Percentiles rank a stretch among this genome's conserved stretches.
Evolutionary conservation across 2,888 invertebrate genomes (phyloP).

Genomic region (Fragum whitleyi): DNA sequence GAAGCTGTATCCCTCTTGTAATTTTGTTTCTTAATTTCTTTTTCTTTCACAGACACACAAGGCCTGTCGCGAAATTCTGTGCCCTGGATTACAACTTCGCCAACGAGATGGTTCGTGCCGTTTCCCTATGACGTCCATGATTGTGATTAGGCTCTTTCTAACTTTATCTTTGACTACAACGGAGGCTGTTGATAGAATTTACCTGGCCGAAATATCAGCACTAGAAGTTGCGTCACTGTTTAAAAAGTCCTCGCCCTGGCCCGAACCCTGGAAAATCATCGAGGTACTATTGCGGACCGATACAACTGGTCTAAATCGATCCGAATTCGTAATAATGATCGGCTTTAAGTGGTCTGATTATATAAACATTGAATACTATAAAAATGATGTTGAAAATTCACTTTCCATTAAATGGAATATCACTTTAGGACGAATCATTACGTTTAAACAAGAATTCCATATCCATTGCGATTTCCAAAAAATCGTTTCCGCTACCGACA

Average conservation of each 20-base stretch:
- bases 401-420: neutral
- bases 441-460: neutral
- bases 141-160: neutral
- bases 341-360: neutral
- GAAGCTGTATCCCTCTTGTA: too few species aligned
- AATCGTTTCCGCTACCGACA: neutral
- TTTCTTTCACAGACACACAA: neutral
- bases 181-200: neutral
- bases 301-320: neutral
- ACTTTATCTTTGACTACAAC: neutral
- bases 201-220: neutral
- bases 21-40: too few species aligned
- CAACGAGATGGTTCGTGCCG: neutral
- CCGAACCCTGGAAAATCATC: neutral
- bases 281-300: neutral
- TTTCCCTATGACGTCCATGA: neutral
- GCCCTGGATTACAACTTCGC: neutral
- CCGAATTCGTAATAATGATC: neutral
- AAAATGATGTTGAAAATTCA: neutral
- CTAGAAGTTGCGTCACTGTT: neutral
- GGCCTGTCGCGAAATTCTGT: neutral
- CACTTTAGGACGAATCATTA: neutral
- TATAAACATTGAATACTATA: neutral
- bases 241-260: neutral
- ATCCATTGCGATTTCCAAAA: neutral